phyloP scores from a whole-genome alignment of 2,113 vertebrate species.

The Ginglymostoma cirratum region DNA sequence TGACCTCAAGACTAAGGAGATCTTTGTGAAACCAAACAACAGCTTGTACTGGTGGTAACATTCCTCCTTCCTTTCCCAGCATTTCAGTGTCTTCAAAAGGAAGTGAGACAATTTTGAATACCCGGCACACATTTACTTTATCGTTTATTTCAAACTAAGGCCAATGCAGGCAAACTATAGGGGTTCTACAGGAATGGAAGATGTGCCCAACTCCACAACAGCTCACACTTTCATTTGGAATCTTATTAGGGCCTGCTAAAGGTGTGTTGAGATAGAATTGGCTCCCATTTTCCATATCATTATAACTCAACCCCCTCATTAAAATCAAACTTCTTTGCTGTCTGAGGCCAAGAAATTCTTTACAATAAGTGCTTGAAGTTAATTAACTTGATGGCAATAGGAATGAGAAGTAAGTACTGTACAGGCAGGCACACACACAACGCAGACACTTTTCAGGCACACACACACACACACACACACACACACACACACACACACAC shows the following conservation, averaged over 20 bases:
- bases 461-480: neutral
- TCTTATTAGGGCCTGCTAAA: neutral
- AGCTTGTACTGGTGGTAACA: neutral
- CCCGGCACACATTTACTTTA: neutral
- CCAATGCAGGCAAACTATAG: neutral
- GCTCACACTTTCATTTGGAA: neutral
- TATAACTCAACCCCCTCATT: neutral
- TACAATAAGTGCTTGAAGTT: neutral
- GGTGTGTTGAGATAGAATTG: neutral
- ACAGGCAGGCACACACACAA: neutral
- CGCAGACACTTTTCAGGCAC: neutral
- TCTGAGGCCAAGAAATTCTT: neutral
- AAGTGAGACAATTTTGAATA: neutral
- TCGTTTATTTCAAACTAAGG: neutral
- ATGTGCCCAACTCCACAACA: too few relatives aligned
- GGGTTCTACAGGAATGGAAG: neutral
- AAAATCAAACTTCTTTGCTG: neutral
- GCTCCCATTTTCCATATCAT: neutral
- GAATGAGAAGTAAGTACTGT: neutral
- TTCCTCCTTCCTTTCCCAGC: neutral
- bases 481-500: neutral
- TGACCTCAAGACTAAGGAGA: neutral
- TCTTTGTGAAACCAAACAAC: neutral
- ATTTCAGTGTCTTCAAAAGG: neutral
- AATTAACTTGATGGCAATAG: neutral